These are phyloP conservation scores for Periphyllus acericola DNA, from an alignment of 2,888 invertebrate genomes.

Conservation along the genomic window DNA sequence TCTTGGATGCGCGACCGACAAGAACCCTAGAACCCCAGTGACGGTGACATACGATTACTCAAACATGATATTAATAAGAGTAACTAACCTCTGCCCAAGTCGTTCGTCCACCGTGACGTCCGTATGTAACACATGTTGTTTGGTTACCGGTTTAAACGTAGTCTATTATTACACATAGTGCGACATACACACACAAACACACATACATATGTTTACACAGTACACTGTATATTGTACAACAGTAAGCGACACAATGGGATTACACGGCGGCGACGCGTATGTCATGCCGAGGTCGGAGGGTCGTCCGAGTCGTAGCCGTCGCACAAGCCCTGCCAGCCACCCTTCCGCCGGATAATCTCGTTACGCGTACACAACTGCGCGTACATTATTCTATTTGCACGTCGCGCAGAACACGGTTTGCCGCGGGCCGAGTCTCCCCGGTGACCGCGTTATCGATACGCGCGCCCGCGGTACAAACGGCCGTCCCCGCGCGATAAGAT, in stretches of 20 bases:
- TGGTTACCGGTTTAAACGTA: conserved; percentile 53
- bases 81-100: neutral
- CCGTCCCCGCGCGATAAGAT: no score
- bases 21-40: no score
- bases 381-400: neutral
- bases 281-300: neutral
- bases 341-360: conserved; percentile 2
- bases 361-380: neutral
- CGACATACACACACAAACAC: neutral
- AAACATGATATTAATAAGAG: neutral
- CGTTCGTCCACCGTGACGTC: neutral
- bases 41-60: neutral
- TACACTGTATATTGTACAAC: neutral
- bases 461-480: neutral
- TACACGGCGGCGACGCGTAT: conserved; percentile 49
- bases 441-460: neutral
- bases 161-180: neutral
- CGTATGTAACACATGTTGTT: conserved; percentile 51
- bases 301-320: neutral
- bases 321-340: neutral
- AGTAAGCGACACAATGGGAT: conserved; percentile 9
- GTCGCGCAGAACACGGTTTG: neutral
- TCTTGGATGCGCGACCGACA: no score
- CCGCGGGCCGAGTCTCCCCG: neutral
- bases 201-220: neutral